These are phyloP conservation scores for Mercenaria mercenaria DNA, from an alignment of 1,140 invertebrate genomes.

Conservation along the genomic window DNA sequence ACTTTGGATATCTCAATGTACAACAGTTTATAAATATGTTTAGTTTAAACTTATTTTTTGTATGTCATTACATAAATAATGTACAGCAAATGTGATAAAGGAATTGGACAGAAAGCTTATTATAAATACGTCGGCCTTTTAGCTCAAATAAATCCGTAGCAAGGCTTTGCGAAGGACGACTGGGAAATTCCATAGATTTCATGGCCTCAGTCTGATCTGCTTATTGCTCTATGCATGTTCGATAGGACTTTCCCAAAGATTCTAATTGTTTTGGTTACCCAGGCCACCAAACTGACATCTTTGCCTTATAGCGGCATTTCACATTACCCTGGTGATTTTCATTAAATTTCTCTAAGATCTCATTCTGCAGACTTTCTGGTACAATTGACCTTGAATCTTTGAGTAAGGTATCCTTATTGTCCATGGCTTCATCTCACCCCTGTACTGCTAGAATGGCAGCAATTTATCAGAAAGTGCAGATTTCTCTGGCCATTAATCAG, in stretches of 20 bases:
- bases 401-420: neutral
- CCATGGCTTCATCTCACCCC: too few relatives aligned
- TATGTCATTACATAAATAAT: too few relatives aligned
- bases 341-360: conserved; percentile 55
- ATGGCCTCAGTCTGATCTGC: neutral
- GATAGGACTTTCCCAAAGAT: neutral
- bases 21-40: conserved; percentile 2
- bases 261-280: neutral
- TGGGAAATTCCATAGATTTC: neutral
- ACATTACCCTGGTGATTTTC: conserved; percentile 60
- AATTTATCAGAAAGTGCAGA: neutral
- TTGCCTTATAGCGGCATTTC: conserved; percentile 61
- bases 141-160: neutral
- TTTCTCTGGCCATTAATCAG: conserved; percentile 29
- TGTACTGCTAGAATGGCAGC: neutral
- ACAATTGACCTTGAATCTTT: neutral
- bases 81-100: too few relatives aligned
- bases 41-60: too few relatives aligned
- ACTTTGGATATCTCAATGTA: conserved; percentile 55
- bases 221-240: neutral
- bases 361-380: neutral
- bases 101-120: too few relatives aligned
- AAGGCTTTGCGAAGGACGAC: neutral
- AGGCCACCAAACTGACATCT: conserved; percentile 67
- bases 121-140: too few relatives aligned